phyloP scores from a whole-genome alignment of 2,113 vertebrate genomes.

The Dunckerocampus dactyliophorus region DNA sequence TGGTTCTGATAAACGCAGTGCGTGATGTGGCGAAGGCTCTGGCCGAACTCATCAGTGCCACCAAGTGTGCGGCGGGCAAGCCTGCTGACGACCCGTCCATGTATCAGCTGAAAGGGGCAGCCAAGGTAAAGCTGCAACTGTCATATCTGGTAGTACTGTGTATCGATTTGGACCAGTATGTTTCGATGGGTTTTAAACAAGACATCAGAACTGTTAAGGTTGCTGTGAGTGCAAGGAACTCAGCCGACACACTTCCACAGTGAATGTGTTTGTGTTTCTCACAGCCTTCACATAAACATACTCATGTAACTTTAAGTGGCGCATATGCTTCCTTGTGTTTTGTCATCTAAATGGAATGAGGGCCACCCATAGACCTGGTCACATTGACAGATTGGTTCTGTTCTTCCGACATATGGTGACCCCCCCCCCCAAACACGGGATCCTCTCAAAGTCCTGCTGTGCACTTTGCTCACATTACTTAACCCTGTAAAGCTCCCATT shows the following conservation, averaged over 20 bases:
- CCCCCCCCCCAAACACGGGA: constrained; percentile 17
- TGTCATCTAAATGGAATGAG: constrained; percentile 47
- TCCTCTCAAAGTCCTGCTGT: constrained; percentile 30
- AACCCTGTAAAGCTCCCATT: constrained; percentile 24
- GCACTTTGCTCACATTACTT: constrained; percentile 46
- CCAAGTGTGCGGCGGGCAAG: constrained; percentile 95
- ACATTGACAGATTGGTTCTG: constrained; percentile 52
- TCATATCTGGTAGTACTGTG: constrained; percentile 13
- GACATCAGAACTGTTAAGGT: constrained; percentile 4
- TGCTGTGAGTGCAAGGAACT: constrained; percentile 1
- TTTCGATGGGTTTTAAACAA: constrained; percentile 3
- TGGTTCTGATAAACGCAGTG: constrained; percentile 97
- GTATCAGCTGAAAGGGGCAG: constrained; percentile 97
- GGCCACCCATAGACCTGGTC: constrained; percentile 48
- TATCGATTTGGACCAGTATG: constrained; percentile 11
- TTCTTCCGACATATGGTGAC: constrained; percentile 62
- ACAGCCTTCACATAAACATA: background rate
- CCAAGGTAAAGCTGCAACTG: constrained; percentile 78
- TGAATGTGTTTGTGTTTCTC: constrained; percentile 7
- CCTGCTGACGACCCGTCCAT: constrained; percentile 94
- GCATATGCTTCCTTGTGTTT: constrained; percentile 18
- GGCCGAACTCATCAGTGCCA: constrained; percentile 94
- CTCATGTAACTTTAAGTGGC: constrained; percentile 16
- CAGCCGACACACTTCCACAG: background rate
- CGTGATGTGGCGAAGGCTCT: constrained; percentile 97